phyloP scores from a whole-genome alignment of 1,140 invertebrate genomes.

The Cecropterus lyciades region DNA sequence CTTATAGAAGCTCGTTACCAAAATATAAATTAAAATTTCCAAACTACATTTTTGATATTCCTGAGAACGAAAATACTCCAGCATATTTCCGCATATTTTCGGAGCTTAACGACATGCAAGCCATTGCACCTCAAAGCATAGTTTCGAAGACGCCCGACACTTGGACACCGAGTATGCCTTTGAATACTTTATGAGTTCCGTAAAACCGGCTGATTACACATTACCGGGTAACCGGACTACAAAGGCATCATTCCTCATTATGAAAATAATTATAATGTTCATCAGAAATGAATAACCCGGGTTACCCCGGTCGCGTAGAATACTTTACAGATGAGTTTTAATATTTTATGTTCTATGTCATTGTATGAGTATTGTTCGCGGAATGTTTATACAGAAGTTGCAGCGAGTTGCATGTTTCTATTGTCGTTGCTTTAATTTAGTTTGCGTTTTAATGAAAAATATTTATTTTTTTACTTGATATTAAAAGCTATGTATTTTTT shows the following conservation, averaged over 20 bases:
- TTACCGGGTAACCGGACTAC: conserved; percentile 3
- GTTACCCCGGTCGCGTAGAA: background rate
- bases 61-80: too few relatives aligned
- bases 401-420: background rate
- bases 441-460: background rate
- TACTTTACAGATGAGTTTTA: conserved; percentile 4
- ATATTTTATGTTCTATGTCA: conserved; percentile 1
- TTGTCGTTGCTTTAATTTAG: background rate
- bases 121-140: too few relatives aligned
- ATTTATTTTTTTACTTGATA: background rate
- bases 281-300: conserved; percentile 8
- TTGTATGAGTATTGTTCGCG: conserved; percentile 3
- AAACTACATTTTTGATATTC: too few relatives aligned
- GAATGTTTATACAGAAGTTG: background rate
- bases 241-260: background rate
- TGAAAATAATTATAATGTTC: conserved; percentile 15
- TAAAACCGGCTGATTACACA: conserved; percentile 17
- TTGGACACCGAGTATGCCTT: background rate
- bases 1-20: too few relatives aligned
- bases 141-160: too few relatives aligned
- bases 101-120: too few relatives aligned
- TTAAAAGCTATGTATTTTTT: background rate
- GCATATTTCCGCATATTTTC: too few relatives aligned
- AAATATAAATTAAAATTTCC: too few relatives aligned
- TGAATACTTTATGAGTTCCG: conserved; percentile 7